Conservation (phyloP, 1,140 invertebrate species). For the Zaprionus camerounensis region DNA sequence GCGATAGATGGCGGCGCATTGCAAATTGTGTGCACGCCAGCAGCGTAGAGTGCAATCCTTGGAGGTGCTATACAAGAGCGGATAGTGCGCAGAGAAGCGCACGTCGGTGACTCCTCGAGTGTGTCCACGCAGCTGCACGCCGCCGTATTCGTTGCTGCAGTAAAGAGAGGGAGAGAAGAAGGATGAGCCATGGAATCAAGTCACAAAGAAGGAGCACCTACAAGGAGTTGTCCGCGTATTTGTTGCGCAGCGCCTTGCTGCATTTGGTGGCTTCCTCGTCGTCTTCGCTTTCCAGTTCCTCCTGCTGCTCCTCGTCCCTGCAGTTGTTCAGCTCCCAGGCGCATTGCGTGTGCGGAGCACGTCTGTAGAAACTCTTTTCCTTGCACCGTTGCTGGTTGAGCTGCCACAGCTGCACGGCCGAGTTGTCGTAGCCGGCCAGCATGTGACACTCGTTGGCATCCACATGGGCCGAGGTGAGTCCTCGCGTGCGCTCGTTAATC, state of each 20-base stretch:
- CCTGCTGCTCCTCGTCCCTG: conserved; percentile 44
- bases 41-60: conserved; percentile 91
- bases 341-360: conserved; percentile 58
- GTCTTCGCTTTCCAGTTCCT: conserved; percentile 53
- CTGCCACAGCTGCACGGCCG: conserved; percentile 79
- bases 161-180: background rate
- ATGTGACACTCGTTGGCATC: conserved; percentile 77
- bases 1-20: conserved; percentile 89
- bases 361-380: conserved; percentile 72
- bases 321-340: conserved; percentile 78
- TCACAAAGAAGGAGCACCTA: conserved; percentile 36
- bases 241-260: conserved; percentile 44
- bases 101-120: conserved; percentile 90
- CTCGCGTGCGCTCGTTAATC: conserved; percentile 66
- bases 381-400: conserved; percentile 69
- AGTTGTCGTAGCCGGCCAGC: conserved; percentile 77
- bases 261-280: conserved; percentile 47
- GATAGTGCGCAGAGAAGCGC: conserved; percentile 86
- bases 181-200: background rate
- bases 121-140: conserved; percentile 89
- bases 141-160: conserved; percentile 85
- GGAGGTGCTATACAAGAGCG: conserved; percentile 90
- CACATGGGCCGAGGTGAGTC: conserved; percentile 65
- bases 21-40: conserved; percentile 88
- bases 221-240: conserved; percentile 76